Conservation (phyloP, 2,113 vertebrate species). For the Microtus richardsoni region DNA sequence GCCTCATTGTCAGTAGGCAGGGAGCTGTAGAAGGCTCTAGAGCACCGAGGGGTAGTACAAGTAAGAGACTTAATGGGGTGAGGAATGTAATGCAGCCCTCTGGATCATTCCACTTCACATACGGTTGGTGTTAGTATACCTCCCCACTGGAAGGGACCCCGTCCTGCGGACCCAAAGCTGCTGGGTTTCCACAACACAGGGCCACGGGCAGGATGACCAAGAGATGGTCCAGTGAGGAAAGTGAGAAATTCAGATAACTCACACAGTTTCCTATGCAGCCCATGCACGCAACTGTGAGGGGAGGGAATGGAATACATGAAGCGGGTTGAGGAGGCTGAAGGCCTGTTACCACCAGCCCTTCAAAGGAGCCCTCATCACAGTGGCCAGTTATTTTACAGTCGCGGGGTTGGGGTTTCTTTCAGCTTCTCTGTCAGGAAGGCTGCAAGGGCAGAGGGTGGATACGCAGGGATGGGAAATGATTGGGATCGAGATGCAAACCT, state of each 20-base stretch:
- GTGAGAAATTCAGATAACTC: neutral
- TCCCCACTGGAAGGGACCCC: neutral
- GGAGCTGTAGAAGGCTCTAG: neutral
- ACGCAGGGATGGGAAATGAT: no score
- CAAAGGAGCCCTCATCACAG: neutral
- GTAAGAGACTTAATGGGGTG: neutral
- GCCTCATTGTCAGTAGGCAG: neutral
- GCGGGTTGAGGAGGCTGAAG: fast-evolving
- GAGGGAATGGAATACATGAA: neutral
- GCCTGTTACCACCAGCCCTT: neutral
- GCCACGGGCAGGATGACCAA: no score
- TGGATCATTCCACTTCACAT: neutral
- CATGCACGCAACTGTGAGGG: fast-evolving
- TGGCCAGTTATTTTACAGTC: neutral
- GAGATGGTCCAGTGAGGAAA: no score
- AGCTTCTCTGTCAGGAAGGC: neutral
- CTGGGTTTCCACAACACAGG: no score
- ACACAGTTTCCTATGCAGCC: neutral
- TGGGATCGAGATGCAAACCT: no score
- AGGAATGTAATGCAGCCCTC: neutral
- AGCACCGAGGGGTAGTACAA: neutral
- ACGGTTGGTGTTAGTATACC: neutral
- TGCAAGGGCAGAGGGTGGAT: no score
- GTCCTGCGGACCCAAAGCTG: no score
- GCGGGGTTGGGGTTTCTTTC: neutral